Evolutionary conservation across 2,797 vertebrate species (phyloP), one percentile per base, ranked within the genome.

Genomic region (Esox lucius): DNA sequence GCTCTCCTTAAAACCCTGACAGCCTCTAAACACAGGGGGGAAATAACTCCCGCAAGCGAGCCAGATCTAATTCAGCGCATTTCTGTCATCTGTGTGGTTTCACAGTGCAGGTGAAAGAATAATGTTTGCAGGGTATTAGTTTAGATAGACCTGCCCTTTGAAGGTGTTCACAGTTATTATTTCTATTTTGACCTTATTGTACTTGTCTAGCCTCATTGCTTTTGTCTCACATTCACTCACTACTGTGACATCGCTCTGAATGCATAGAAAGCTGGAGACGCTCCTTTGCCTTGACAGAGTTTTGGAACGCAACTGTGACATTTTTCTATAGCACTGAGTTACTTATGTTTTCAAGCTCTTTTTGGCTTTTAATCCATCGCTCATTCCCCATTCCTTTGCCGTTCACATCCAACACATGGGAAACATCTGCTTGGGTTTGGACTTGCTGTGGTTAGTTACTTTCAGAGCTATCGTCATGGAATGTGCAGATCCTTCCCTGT

Each of bases 401-500:
- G 53, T 2, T 19, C 19, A 56, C n/a, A 56, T 56, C 8, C 26
- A 46, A 22, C 17, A 46, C 67, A 22, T 11, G 11, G 11, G 13
- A 68, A 3, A 68, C 15, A 39, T n/a, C 15, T 46, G n/a, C 26
- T 11, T 6, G n/a, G 19, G 39, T 65, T 31, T 16, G 28, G 24
- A 53, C 19, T 64, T 15, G 26, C 24, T 16, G 62, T 33, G 24
- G 16, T 65, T 65, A 28, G 67, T n/a, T 64, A 77, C 67, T 33
- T 74, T 71, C 77, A 67, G 53, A 22, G 19, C n/a, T n/a, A 6
- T 56, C 6, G 0, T 56, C 53, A 56, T 5, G 19, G 6, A n/a
- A 71, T 71, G 64, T 74, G 70, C 28, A 48, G 68, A 46, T 72
- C 71, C 61, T 73, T 74, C 64, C 70, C 68, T 76, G 69, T 64